These are phyloP conservation scores for Gadopsis bispinosus DNA, from an alignment of 2,797 vertebrate genomes.

Conservation along the genomic window DNA sequence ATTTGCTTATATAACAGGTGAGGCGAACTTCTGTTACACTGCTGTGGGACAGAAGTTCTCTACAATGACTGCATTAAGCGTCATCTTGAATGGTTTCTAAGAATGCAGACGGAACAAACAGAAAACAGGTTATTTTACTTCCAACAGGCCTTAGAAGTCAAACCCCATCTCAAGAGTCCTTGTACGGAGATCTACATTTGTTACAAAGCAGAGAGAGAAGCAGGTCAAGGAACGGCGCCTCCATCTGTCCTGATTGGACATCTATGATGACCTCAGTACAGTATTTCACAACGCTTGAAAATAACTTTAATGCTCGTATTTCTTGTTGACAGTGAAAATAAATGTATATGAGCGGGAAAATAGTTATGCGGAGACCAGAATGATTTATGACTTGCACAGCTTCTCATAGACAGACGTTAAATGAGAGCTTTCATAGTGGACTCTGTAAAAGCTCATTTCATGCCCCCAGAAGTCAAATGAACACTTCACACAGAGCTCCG, in stretches of 20 bases:
- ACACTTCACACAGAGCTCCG: conserved; percentile 34
- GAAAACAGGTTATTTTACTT: too few relatives aligned
- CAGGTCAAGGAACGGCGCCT: not conserved
- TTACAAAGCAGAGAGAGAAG: not conserved
- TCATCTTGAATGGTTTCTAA: not conserved
- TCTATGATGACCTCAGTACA: too few relatives aligned
- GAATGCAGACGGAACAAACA: too few relatives aligned
- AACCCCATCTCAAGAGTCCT: not conserved
- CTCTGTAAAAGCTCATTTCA: conserved; percentile 7
- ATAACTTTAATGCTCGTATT: not conserved
- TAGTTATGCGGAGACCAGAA: not conserved
- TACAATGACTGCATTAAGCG: not conserved
- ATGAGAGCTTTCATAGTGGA: conserved; percentile 11
- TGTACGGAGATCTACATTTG: not conserved
- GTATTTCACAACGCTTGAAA: not conserved
- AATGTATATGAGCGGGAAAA: too few relatives aligned
- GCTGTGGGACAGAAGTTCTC: not conserved
- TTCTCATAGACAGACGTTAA: not conserved
- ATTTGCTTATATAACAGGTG: too few relatives aligned
- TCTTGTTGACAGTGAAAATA: not conserved
- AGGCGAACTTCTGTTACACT: too few relatives aligned
- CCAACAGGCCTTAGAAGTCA: not conserved
- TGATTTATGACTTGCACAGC: not conserved
- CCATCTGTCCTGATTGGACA: not conserved
- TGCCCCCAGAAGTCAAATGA: conserved; percentile 30